Conservation (phyloP, 2,113 vertebrate species). For the Macrotis lagotis region DNA sequence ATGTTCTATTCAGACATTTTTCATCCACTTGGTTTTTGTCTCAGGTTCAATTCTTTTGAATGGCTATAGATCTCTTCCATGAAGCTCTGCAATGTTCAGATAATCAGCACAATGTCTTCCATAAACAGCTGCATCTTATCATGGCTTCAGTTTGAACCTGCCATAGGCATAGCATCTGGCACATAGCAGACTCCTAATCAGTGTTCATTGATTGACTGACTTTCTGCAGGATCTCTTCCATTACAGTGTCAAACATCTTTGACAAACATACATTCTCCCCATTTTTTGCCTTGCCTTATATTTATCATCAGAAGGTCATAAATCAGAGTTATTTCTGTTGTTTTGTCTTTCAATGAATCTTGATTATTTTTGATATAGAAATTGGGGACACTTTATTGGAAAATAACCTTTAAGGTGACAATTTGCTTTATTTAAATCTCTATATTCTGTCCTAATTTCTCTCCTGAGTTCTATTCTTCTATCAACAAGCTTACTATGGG, state of each 20-base stretch:
- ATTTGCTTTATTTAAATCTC: too few relatives aligned
- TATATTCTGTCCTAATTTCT: too few relatives aligned
- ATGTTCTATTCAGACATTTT: not conserved
- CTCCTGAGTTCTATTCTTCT: not conserved
- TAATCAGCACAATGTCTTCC: not conserved
- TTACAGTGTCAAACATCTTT: not conserved
- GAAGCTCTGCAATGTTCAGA: not conserved
- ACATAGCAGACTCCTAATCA: not conserved
- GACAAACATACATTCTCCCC: not conserved
- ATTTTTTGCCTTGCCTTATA: not conserved
- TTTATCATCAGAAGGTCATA: not conserved
- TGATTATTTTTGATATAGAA: too few relatives aligned
- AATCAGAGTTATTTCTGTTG: not conserved
- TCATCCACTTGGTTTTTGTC: not conserved
- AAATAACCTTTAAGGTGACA: too few relatives aligned
- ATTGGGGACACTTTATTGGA: too few relatives aligned
- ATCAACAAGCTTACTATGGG: not conserved
- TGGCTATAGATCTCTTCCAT: not conserved
- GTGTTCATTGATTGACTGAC: not conserved
- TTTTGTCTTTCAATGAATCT: too few relatives aligned
- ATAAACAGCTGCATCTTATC: not conserved
- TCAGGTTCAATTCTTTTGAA: not conserved
- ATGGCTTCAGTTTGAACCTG: not conserved
- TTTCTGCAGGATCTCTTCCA: not conserved
- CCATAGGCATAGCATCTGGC: not conserved